Percentiles rank a stretch among this genome's conserved stretches.
These are phyloP conservation scores for Contarinia nasturtii DNA, from an alignment of 1,140 invertebrate genomes.

Conservation along the genomic window DNA sequence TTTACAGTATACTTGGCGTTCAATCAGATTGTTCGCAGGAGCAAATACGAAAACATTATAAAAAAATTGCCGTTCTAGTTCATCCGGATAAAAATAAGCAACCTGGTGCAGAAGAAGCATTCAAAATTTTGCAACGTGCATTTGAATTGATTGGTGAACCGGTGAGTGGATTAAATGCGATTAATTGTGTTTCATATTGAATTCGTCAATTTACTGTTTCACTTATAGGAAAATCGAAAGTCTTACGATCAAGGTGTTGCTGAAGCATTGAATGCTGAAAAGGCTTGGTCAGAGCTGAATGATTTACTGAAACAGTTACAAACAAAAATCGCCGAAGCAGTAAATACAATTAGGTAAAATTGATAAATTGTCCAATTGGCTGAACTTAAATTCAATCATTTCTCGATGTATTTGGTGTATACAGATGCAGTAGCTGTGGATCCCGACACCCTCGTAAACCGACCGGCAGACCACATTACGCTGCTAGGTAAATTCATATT, in stretches of 20 bases:
- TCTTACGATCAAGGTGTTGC: slow-evolving; percentile 48
- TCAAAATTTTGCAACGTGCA: slow-evolving; percentile 85
- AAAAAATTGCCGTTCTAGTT: slow-evolving; percentile 77
- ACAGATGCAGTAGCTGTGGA: slow-evolving; percentile 73
- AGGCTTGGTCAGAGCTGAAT: slow-evolving; percentile 65
- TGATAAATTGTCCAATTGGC: background rate
- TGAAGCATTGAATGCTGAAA: slow-evolving; percentile 61
- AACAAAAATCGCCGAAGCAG: slow-evolving; percentile 83
- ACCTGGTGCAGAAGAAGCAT: slow-evolving; percentile 85
- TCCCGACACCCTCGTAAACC: slow-evolving; percentile 68
- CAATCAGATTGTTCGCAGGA: slow-evolving; percentile 73
- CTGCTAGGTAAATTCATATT: too few species aligned
- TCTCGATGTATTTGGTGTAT: slow-evolving; percentile 1
- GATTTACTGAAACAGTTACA: slow-evolving; percentile 68
- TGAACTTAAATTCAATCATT: background rate
- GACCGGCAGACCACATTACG: slow-evolving; percentile 70
- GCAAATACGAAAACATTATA: slow-evolving; percentile 86
- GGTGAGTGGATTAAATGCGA: slow-evolving; percentile 37
- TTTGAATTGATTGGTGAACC: slow-evolving; percentile 89
- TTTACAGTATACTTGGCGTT: slow-evolving; percentile 67
- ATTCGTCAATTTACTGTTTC: background rate
- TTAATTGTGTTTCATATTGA: slow-evolving; percentile 2
- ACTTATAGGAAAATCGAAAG: slow-evolving; percentile 49
- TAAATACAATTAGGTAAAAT: slow-evolving; percentile 55
- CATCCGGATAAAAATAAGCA: slow-evolving; percentile 92